Evolutionary conservation across 2,888 invertebrate species (phyloP).

Genomic region (Drosophila mulleri): DNA sequence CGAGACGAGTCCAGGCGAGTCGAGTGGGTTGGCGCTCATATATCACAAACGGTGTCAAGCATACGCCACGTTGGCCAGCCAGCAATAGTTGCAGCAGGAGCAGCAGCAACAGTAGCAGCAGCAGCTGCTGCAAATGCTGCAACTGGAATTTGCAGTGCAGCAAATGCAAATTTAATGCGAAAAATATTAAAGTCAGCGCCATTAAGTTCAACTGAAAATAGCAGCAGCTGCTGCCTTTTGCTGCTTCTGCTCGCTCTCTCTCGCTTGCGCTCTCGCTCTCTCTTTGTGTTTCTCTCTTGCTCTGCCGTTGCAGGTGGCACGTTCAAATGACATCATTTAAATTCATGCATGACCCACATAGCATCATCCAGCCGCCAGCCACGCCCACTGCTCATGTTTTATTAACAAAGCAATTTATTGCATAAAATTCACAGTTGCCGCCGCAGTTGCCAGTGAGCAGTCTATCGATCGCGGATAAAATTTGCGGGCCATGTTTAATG

Average conservation of each 20-base stretch:
- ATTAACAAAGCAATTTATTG: conserved; percentile 77
- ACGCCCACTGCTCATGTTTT: conserved; percentile 63
- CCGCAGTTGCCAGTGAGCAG: conserved; percentile 20
- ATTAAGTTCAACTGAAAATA: conserved; percentile 39
- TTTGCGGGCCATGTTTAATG: conserved; percentile 47
- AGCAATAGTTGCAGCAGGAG: conserved; percentile 12
- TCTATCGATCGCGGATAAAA: conserved; percentile 48
- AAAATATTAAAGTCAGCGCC: conserved; percentile 55
- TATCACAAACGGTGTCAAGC: conserved; percentile 71
- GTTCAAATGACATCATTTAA: conserved; percentile 81
- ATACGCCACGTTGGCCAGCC: conserved; percentile 67
- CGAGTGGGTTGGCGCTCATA: conserved; percentile 36
- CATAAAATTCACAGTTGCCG: conserved; percentile 64
- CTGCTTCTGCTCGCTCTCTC: not conserved
- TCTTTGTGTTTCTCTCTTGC: too few relatives aligned
- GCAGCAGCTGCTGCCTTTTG: conserved; percentile 25
- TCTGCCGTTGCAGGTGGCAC: conserved; percentile 33
- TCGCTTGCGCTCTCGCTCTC: too few relatives aligned
- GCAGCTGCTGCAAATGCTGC: conserved; percentile 23
- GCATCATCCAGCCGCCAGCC: conserved; percentile 25
- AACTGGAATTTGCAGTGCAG: conserved; percentile 16
- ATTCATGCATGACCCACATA: conserved; percentile 83
- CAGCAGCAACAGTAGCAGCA: conserved; percentile 15
- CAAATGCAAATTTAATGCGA: conserved; percentile 76
- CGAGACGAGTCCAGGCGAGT: not conserved